These are phyloP conservation scores for Paramormyrops hopkinsi DNA, from an alignment of 2,797 vertebrate species.

Conservation along the genomic window DNA sequence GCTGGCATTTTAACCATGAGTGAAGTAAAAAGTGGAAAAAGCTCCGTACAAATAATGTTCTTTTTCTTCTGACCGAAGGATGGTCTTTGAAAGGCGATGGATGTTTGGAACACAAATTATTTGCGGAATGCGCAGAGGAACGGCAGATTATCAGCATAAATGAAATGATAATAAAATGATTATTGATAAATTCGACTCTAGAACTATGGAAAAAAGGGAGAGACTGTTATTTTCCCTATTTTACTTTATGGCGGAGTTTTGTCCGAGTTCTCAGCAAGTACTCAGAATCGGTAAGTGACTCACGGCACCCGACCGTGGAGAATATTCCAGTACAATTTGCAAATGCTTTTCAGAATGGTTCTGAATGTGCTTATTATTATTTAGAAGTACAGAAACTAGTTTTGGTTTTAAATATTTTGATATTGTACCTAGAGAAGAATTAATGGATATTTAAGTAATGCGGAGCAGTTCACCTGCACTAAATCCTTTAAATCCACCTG, in stretches of 20 bases:
- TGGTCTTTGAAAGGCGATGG: slow-evolving; percentile 5
- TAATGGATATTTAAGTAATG: background rate
- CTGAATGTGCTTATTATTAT: background rate
- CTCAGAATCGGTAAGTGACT: slow-evolving; percentile 83
- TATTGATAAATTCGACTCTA: slow-evolving; percentile 39
- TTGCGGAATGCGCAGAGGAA: slow-evolving; percentile 2
- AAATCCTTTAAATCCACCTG: background rate
- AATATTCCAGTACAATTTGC: background rate
- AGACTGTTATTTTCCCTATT: slow-evolving; percentile 47
- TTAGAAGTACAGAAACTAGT: background rate
- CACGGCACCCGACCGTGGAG: background rate
- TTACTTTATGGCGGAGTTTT: slow-evolving; percentile 43
- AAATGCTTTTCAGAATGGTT: background rate
- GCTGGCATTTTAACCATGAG: background rate
- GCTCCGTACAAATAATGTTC: slow-evolving; percentile 10
- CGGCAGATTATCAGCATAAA: background rate
- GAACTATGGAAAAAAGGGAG: slow-evolving; percentile 51
- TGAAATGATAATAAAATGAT: slow-evolving; percentile 23
- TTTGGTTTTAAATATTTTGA: background rate
- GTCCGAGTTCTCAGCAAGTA: slow-evolving; percentile 70
- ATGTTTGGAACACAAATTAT: background rate
- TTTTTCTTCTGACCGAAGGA: slow-evolving; percentile 20
- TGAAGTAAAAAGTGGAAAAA: background rate
- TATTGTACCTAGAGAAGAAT: background rate
- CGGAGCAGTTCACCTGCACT: background rate